Conservation (phyloP, 1,140 invertebrate genomes). For the Aleiodes sp. region DNA sequence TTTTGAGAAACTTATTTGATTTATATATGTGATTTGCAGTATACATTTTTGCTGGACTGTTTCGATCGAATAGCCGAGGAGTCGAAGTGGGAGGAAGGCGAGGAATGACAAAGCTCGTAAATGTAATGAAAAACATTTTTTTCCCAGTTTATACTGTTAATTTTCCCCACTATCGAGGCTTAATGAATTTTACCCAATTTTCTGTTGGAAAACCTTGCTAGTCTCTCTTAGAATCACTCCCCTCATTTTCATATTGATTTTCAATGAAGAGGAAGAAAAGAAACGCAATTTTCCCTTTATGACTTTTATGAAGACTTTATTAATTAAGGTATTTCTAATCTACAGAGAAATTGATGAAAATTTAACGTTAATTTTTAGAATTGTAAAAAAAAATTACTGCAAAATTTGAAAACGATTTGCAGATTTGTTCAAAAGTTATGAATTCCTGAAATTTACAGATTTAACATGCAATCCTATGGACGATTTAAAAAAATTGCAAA, state of each 20-base stretch:
- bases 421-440: no score
- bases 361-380: no score
- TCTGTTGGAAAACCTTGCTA: not conserved
- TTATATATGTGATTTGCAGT: constrained; percentile 69
- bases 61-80: constrained; percentile 95
- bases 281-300: not conserved
- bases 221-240: not conserved
- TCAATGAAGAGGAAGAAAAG: not conserved
- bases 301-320: no score
- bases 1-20: constrained; percentile 1
- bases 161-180: not conserved
- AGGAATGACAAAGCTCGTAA: constrained; percentile 68
- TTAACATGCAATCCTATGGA: no score
- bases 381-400: no score
- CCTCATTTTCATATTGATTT: not conserved
- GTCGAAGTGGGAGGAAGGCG: constrained; percentile 80
- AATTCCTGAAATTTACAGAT: no score
- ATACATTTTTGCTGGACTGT: constrained; percentile 91
- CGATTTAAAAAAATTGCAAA: not conserved
- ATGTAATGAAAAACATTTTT: not conserved
- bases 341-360: no score
- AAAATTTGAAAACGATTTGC: no score
- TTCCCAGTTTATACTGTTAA: not conserved
- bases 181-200: not conserved
- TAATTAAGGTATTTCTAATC: no score